phyloP scores from a whole-genome alignment of 2,113 vertebrate genomes.

The Psophia crepitans region DNA sequence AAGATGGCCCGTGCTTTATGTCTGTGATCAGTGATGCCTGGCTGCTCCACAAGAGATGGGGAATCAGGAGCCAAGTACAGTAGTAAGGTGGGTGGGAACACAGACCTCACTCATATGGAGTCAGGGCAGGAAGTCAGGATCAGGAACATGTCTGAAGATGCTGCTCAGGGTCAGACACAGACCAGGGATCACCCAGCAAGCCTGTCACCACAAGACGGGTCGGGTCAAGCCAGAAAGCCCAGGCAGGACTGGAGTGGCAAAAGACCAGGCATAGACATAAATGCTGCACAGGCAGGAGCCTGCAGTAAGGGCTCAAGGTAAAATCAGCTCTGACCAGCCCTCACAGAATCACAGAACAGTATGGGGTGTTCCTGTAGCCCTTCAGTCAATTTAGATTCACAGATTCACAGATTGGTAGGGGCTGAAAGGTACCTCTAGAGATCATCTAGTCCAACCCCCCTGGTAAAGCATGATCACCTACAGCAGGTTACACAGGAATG shows the following conservation, averaged over 20 bases:
- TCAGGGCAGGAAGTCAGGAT: neutral
- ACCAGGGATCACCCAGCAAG: neutral
- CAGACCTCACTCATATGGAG: neutral
- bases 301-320: neutral
- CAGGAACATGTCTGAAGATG: neutral
- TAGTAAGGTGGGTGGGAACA: neutral
- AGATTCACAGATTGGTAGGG: too few species aligned
- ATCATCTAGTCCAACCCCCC: too few species aligned
- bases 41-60: neutral
- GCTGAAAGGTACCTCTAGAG: too few species aligned
- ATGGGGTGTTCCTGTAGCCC: too few species aligned
- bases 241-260: neutral
- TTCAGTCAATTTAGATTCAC: too few species aligned
- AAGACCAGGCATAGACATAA: neutral
- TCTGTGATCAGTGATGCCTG: neutral
- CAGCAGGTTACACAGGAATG: too few species aligned
- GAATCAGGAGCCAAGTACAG: neutral
- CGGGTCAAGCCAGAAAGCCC: neutral
- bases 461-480: too few species aligned
- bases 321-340: neutral
- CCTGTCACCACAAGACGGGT: neutral
- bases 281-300: neutral
- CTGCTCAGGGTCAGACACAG: neutral
- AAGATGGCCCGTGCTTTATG: neutral
- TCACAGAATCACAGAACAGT: too few species aligned